These are phyloP conservation scores for Ibidorhyncha struthersii DNA, from an alignment of 2,113 vertebrate species.

Conservation along the genomic window DNA sequence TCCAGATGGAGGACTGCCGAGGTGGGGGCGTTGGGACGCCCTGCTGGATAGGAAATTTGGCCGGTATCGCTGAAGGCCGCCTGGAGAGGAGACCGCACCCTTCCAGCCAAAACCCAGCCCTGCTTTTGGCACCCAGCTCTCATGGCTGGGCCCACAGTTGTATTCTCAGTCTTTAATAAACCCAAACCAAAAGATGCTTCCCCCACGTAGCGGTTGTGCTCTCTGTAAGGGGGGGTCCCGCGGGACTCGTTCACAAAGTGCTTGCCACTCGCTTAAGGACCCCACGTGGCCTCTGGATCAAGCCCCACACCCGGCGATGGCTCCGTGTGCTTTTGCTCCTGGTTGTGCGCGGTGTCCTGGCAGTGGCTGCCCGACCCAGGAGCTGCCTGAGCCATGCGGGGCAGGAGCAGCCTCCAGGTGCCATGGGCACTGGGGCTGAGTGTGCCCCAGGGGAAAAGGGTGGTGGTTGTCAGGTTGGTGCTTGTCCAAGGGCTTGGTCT, in stretches of 20 bases:
- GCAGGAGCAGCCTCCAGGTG: neutral
- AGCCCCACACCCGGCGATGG: accelerated
- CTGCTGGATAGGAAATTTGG: neutral
- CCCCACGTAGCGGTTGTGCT: neutral
- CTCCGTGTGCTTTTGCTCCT: neutral
- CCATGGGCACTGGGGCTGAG: neutral
- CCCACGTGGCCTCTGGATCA: neutral
- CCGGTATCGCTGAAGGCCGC: neutral
- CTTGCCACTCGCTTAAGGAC: neutral
- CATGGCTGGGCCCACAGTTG: neutral
- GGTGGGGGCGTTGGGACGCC: neutral
- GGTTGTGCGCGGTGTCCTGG: accelerated
- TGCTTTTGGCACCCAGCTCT: constrained; percentile 19
- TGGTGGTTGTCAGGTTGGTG: neutral
- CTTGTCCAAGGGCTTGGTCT: neutral
- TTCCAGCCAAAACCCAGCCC: neutral
- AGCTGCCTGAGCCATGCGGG: neutral
- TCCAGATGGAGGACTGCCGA: neutral
- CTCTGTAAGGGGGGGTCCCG: accelerated
- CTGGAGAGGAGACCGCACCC: neutral
- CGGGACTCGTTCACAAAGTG: accelerated
- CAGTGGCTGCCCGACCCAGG: neutral
- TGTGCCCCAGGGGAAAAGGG: neutral
- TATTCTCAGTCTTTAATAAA: constrained; percentile 55
- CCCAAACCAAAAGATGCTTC: neutral